Evolutionary conservation across 1,140 invertebrate genomes (phyloP).

Genomic region (Anastrepha ludens): DNA sequence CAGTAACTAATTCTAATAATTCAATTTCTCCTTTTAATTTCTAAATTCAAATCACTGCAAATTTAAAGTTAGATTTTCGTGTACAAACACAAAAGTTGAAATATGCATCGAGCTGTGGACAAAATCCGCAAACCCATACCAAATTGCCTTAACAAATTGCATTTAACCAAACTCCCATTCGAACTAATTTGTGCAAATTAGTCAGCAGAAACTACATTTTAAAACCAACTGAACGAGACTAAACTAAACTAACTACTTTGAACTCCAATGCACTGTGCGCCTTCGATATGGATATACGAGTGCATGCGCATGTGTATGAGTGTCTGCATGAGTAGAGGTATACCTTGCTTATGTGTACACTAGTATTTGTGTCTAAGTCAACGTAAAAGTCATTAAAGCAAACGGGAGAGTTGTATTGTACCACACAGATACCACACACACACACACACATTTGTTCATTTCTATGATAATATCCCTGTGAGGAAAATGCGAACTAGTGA

Average conservation of each 20-base stretch:
- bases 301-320: background rate
- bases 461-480: too few species aligned
- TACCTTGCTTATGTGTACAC: too few species aligned
- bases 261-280: background rate
- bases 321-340: background rate
- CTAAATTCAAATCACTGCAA: too few species aligned
- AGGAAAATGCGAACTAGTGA: too few species aligned
- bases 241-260: slow-evolving; percentile 4
- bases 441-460: background rate
- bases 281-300: background rate
- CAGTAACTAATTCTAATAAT: too few species aligned
- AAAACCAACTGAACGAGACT: slow-evolving; percentile 6
- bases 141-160: slow-evolving; percentile 4
- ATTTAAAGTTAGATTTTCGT: too few species aligned
- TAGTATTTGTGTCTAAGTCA: background rate
- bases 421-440: background rate
- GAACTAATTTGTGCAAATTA: slow-evolving; percentile 29
- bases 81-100: too few species aligned
- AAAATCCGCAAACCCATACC: background rate
- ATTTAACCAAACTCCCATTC: slow-evolving; percentile 35
- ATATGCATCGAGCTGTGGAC: background rate
- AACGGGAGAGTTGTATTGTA: background rate
- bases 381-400: slow-evolving; percentile 49
- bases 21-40: too few species aligned
- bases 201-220: slow-evolving; percentile 34